phyloP scores from a whole-genome alignment of 2,797 vertebrate species.

The Ispidina picta region DNA sequence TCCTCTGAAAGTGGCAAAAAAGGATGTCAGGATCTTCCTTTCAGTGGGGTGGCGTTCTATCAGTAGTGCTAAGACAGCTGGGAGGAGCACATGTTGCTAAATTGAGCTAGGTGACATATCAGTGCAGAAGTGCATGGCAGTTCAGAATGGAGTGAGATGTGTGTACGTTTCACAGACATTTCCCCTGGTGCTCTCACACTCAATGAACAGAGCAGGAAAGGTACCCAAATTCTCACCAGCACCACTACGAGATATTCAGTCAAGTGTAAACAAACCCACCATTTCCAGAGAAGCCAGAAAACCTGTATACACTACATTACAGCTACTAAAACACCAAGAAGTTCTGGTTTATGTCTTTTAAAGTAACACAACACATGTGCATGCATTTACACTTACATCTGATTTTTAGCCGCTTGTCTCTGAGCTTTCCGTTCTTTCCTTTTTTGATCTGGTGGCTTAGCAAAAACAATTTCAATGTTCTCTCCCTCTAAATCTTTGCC shows the following conservation, averaged over 20 bases:
- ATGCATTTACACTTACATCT: conserved; percentile 88
- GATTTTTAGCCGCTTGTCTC: conserved; percentile 98
- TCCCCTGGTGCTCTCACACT: neutral
- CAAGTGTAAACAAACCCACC: neutral
- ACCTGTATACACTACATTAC: neutral
- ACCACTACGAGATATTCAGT: neutral
- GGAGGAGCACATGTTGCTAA: neutral
- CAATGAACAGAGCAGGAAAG: neutral
- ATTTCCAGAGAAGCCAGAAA: conserved; percentile 2
- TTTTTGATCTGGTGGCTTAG: conserved; percentile 99
- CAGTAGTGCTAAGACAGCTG: neutral
- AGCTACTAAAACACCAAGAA: neutral
- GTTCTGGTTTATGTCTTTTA: neutral
- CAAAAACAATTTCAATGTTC: conserved; percentile 98
- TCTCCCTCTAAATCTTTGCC: conserved; percentile 98
- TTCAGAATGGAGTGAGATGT: neutral
- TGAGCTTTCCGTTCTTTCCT: conserved; percentile 99
- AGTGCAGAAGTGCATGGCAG: neutral
- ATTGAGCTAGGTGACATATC: neutral
- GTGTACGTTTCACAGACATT: neutral
- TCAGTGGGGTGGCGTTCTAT: neutral
- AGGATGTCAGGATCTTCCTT: neutral
- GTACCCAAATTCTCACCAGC: neutral
- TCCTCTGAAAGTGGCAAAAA: neutral
- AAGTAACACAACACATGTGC: conserved; percentile 44